Percentiles rank a stretch among this genome's conserved stretches.
Evolutionary conservation across 2,797 vertebrate genomes (phyloP).

Genomic region (Karalla daura): DNA sequence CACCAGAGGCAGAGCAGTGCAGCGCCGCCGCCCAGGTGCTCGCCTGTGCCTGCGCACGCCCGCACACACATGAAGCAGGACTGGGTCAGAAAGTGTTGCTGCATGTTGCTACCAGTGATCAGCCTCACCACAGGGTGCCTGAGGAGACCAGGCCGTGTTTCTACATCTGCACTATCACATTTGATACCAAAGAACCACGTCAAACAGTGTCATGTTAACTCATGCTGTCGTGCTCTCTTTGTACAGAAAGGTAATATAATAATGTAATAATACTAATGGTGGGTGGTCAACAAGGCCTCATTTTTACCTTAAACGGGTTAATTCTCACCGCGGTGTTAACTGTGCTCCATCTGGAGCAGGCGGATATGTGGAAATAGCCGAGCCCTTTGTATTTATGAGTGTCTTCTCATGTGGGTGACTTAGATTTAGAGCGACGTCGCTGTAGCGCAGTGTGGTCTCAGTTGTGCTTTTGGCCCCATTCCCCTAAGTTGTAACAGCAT

Average conservation of each 20-base stretch:
- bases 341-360: neutral
- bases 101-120: neutral
- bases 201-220: too few relatives aligned
- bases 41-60: neutral
- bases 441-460: neutral
- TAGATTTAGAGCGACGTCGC: neutral
- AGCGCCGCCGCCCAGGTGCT: neutral
- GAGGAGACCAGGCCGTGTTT: neutral
- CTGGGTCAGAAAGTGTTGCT: neutral
- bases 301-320: neutral
- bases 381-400: constrained; percentile 8
- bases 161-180: neutral
- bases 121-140: neutral
- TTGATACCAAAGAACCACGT: too few relatives aligned
- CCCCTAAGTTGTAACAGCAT: constrained; percentile 2
- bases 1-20: neutral
- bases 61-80: neutral
- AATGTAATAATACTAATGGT: too few relatives aligned
- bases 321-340: neutral
- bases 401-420: neutral
- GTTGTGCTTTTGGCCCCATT: neutral
- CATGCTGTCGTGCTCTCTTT: too few relatives aligned
- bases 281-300: too few relatives aligned
- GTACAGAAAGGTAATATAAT: too few relatives aligned
- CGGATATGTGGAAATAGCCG: constrained; percentile 22